A percentile compares a stretch with the other conserved stretches of the same genome.
These are phyloP conservation scores for Dinoponera quadriceps DNA, from an alignment of 1,140 invertebrate species.

Conservation along the genomic window DNA sequence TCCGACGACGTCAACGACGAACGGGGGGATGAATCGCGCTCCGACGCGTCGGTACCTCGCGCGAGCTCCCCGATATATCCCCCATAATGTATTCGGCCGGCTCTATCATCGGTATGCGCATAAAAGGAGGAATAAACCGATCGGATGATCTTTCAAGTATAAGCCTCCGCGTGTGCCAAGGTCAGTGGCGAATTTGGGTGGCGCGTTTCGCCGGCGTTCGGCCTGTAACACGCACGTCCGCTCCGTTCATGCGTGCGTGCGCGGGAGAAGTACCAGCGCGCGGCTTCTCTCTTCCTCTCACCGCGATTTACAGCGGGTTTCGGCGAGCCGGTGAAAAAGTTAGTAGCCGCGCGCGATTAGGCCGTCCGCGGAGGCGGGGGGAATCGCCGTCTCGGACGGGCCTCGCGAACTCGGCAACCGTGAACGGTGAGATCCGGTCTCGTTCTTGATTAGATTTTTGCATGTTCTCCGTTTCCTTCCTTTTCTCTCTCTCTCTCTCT, in stretches of 20 bases:
- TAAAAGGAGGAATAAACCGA: constrained; percentile 56
- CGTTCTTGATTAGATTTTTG: constrained; percentile 48
- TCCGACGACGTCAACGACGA: not conserved
- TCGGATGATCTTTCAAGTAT: constrained; percentile 57
- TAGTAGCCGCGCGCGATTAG: constrained; percentile 2
- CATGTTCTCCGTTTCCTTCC: not conserved
- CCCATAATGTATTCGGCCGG: constrained; percentile 44
- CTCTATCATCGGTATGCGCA: constrained; percentile 53
- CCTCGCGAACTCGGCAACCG: constrained; percentile 31
- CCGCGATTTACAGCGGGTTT: constrained; percentile 47
- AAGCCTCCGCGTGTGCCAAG: constrained; percentile 57
- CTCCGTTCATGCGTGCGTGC: not conserved
- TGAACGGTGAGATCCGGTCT: constrained; percentile 45
- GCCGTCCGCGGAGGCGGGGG: not conserved
- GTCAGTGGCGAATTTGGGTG: constrained; percentile 66
- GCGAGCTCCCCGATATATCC: not conserved
- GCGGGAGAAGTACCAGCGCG: constrained; percentile 15
- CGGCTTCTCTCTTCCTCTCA: not conserved
- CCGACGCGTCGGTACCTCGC: constrained; percentile 20
- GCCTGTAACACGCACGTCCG: constrained; percentile 2
- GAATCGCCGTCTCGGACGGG: constrained; percentile 14
- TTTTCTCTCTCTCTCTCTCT: not conserved
- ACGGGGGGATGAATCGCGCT: constrained; percentile 28
- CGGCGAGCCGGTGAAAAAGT: constrained; percentile 30
- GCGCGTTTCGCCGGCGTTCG: constrained; percentile 26